Conservation (phyloP, 2,888 invertebrate genomes). For the Esperia sulphurella region DNA sequence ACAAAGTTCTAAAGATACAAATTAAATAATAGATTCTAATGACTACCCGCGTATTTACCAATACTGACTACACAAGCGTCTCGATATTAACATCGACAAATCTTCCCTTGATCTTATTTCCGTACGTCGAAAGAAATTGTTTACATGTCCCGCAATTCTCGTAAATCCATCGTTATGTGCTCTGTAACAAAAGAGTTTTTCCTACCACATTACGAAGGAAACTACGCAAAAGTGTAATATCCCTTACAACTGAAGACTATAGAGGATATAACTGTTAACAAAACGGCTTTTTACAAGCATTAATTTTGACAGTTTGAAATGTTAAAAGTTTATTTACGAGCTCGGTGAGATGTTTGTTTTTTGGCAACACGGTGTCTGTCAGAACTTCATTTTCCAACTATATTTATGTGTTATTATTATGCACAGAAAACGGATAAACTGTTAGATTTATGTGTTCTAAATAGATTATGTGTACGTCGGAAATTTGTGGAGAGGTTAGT, state of each 20-base stretch:
- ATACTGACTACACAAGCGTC: too few relatives aligned
- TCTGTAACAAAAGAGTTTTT: slow-evolving; percentile 11
- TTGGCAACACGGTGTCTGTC: slow-evolving; percentile 1
- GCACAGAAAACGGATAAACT: not conserved
- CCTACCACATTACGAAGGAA: not conserved
- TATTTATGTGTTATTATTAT: not conserved
- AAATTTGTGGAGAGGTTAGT: too few relatives aligned
- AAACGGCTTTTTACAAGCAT: not conserved
- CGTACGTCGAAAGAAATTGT: slow-evolving; percentile 10
- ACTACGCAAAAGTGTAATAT: not conserved
- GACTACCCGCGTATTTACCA: too few relatives aligned
- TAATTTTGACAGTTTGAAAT: slow-evolving; percentile 1
- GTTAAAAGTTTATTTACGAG: slow-evolving; percentile 5
- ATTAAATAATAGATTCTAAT: too few relatives aligned
- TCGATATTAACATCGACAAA: not conserved
- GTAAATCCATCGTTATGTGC: slow-evolving; percentile 20
- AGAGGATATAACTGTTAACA: not conserved
- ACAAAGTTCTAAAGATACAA: not conserved
- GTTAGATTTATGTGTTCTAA: not conserved
- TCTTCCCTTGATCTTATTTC: not conserved
- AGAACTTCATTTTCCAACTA: not conserved
- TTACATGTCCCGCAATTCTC: slow-evolving; percentile 9
- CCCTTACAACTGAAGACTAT: not conserved
- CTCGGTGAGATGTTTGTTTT: slow-evolving; percentile 9
- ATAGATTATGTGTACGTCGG: not conserved